Percentiles rank a stretch among this genome's conserved stretches.
These are phyloP conservation scores for Steinernema khuongi DNA, from an alignment of 1,140 invertebrate species.

Conservation along the genomic window DNA sequence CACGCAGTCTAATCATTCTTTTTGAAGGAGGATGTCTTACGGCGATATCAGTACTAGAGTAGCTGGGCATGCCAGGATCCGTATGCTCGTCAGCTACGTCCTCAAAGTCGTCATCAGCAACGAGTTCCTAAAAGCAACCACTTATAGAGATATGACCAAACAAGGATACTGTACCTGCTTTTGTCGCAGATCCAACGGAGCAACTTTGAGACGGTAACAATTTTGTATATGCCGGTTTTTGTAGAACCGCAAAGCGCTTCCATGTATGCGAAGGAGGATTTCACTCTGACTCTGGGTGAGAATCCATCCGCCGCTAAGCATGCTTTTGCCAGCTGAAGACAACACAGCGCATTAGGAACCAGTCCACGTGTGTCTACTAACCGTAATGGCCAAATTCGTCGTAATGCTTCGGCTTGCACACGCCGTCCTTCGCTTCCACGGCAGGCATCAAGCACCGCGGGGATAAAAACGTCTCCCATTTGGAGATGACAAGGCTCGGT, in stretches of 20 bases:
- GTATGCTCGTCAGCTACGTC: slow-evolving; percentile 26
- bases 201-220: slow-evolving; percentile 48
- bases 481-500: slow-evolving; percentile 44
- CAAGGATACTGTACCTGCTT: slow-evolving; percentile 32
- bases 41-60: slow-evolving; percentile 47
- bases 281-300: slow-evolving; percentile 47
- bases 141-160: slow-evolving; percentile 6
- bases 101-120: slow-evolving; percentile 34
- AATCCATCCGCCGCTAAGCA: slow-evolving; percentile 55
- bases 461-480: slow-evolving; percentile 54
- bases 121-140: slow-evolving; percentile 19
- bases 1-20: neutral
- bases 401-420: slow-evolving; percentile 51
- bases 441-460: slow-evolving; percentile 47
- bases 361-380: slow-evolving; percentile 21
- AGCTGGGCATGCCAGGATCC: slow-evolving; percentile 43
- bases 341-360: neutral
- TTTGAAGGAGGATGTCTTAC: slow-evolving; percentile 40
- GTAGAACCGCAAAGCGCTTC: slow-evolving; percentile 55
- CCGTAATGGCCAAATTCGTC: slow-evolving; percentile 57
- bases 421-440: slow-evolving; percentile 45
- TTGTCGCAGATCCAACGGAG: slow-evolving; percentile 50
- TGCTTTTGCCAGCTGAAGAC: slow-evolving; percentile 46
- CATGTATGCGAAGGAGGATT: slow-evolving; percentile 49
- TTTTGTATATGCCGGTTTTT: slow-evolving; percentile 42